These are phyloP conservation scores for Sarcoramphus papa DNA, from an alignment of 2,797 vertebrate genomes.

Conservation along the genomic window DNA sequence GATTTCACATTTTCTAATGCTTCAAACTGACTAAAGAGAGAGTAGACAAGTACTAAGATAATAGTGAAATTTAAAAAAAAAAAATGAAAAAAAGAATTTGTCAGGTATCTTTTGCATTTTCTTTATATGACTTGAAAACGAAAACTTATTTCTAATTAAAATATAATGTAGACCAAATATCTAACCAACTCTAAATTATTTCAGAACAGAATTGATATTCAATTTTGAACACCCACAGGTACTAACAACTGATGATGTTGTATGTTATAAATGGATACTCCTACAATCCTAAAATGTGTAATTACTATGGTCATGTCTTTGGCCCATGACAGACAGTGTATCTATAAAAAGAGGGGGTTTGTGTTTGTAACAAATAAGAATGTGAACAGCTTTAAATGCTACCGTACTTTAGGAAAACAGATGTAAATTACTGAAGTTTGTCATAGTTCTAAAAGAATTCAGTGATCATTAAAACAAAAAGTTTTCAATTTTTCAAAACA, in stretches of 20 bases:
- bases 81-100: background rate
- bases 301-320: conserved; percentile 39
- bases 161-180: background rate
- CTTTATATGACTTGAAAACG: background rate
- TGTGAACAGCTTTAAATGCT: background rate
- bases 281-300: background rate
- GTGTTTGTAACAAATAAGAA: background rate
- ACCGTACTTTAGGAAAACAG: background rate
- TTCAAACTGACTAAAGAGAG: background rate
- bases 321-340: background rate
- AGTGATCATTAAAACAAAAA: background rate
- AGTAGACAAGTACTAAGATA: background rate
- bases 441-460: background rate
- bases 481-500: background rate
- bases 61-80: background rate
- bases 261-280: background rate
- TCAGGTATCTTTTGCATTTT: background rate
- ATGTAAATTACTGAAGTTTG: background rate
- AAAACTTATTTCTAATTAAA: background rate
- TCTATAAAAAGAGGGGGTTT: background rate
- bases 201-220: conserved; percentile 8
- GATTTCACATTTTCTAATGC: background rate
- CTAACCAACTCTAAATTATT: background rate
- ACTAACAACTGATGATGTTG: conserved; percentile 9
- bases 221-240: background rate